These are phyloP conservation scores for Bostrychus sinensis DNA, from an alignment of 2,113 vertebrate genomes.

Conservation along the genomic window DNA sequence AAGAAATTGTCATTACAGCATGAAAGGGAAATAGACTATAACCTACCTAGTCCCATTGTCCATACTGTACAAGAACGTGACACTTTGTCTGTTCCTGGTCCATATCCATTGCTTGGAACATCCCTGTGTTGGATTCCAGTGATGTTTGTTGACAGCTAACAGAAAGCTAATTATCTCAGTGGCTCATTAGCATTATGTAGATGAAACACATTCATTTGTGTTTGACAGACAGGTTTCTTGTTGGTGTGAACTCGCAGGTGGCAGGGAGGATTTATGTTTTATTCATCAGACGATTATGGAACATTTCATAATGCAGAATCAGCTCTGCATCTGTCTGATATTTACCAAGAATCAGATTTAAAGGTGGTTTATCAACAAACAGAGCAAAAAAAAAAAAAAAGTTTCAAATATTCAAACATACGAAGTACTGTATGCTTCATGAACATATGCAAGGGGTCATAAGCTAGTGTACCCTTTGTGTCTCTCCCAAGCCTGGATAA, in stretches of 20 bases:
- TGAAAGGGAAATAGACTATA: too few relatives aligned
- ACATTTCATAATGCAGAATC: not conserved
- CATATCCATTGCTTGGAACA: not conserved
- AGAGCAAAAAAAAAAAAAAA: not conserved
- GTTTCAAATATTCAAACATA: not conserved
- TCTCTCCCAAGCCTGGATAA: too few relatives aligned
- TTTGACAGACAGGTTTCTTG: slow-evolving; percentile 5
- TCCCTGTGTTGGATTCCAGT: not conserved
- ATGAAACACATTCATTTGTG: slow-evolving; percentile 2
- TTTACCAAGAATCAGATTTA: not conserved
- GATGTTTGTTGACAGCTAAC: slow-evolving; percentile 12
- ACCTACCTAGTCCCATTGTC: too few relatives aligned
- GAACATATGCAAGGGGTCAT: too few relatives aligned
- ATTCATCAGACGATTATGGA: not conserved
- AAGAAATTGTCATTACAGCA: too few relatives aligned
- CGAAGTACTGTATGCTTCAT: too few relatives aligned
- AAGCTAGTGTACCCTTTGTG: too few relatives aligned
- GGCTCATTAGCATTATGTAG: slow-evolving; percentile 4
- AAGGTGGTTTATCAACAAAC: not conserved
- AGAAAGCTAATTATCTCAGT: not conserved
- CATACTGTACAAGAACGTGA: too few relatives aligned
- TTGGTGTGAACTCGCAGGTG: not conserved
- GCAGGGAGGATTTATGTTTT: not conserved
- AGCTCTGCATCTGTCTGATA: not conserved
- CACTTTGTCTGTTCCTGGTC: not conserved